Base-by-base conservation (phyloP, 1,140 invertebrate genomes). In the Pogonus chalceus region DNA sequence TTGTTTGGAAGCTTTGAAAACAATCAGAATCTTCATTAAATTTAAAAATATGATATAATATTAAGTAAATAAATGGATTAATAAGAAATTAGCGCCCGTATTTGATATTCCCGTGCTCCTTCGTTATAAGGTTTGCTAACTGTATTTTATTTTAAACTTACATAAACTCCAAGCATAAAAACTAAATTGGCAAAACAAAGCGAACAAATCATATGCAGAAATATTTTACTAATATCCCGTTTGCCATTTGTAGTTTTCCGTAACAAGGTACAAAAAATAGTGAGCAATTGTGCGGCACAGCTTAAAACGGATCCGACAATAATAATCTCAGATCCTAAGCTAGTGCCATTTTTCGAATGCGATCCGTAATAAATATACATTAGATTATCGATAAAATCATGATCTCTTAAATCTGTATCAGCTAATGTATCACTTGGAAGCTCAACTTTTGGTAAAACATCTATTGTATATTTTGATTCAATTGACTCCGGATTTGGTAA, bases 331-430 rank as follows among this genome's bases (percentile, higher is more conserved):
- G 66, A 59, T 21, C 69, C 68, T 39, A 69, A 65, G 52, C 57
- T 67, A 22, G 63, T 65, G 9, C 55, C 56, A 57, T 60, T 63
- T 47, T 66, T 64, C 10, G 52, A 35, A 31, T 66, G 61, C 14
- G 69, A 65, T 35, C 76, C 76, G 62, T 76, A 79, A 60, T 79
- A 78, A 20, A 79, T 74, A 55, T 77, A 79, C 75, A 78, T 77
- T 49, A 79, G 70, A 56, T 73, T 75, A 60, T 79, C 76, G 49
- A 79, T 79, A 46, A 74, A 69, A 60, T 76, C 73, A 57, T 76
- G 75, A 56, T 75, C 73, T 56, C 69, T 66, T 14, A 76, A 60
- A 58, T 76, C 74, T 1, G 62, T 58, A 61, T 70, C 68, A 1
- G 67, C 66, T 20, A 68, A 52, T 4, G 63, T 64, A 56, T 69